These are phyloP conservation scores for Tachysurus fulvidraco DNA, from an alignment of 2,113 vertebrate species.

Conservation along the genomic window DNA sequence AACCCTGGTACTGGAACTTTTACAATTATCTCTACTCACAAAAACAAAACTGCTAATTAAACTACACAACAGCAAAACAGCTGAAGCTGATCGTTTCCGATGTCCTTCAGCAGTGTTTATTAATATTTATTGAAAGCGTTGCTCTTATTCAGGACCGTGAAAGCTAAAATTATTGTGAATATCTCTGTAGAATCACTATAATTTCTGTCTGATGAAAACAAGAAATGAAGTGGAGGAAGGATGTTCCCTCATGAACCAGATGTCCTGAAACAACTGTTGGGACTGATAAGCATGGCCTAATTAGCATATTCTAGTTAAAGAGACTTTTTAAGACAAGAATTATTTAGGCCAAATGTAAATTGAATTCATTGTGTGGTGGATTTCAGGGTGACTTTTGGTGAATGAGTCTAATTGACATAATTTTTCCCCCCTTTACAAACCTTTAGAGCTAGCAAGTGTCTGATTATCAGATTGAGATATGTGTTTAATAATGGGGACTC, in stretches of 20 bases:
- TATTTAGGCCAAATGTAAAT: slow-evolving; percentile 9
- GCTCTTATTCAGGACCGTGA: background rate
- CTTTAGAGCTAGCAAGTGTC: slow-evolving; percentile 18
- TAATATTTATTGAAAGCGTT: background rate
- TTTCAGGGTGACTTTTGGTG: slow-evolving; percentile 16
- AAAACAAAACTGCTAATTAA: background rate
- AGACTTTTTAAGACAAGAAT: background rate
- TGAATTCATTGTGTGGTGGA: background rate
- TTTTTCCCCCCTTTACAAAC: slow-evolving; percentile 1
- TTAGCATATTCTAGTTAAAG: slow-evolving; percentile 26
- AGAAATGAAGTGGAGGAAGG: background rate
- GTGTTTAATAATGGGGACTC: slow-evolving; percentile 12
- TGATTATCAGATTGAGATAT: slow-evolving; percentile 21
- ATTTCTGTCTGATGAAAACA: background rate
- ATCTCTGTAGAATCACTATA: background rate
- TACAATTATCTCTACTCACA: background rate
- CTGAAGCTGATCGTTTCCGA: background rate
- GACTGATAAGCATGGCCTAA: slow-evolving; percentile 14
- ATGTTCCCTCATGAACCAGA: slow-evolving; percentile 4
- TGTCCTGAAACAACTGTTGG: slow-evolving; percentile 23
- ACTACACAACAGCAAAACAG: background rate
- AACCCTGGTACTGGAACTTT: background rate
- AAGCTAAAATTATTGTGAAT: background rate
- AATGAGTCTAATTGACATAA: slow-evolving; percentile 15
- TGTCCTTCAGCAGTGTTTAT: background rate